Evolutionary conservation across 2,888 invertebrate species (phyloP).

Genomic region (Microdon myrmicae): DNA sequence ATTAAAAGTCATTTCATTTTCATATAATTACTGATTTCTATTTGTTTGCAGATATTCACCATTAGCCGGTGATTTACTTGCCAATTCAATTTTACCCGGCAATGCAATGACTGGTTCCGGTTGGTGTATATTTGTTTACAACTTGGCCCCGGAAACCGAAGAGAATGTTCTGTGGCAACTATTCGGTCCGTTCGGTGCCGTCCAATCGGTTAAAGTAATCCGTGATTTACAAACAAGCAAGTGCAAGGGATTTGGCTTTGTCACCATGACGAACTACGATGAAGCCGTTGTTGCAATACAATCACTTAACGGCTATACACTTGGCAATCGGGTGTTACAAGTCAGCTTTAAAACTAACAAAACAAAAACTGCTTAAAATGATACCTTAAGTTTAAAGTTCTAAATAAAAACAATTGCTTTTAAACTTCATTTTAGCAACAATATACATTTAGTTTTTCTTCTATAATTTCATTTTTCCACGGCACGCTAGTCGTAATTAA

Average conservation of each 20-base stretch:
- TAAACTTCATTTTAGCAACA: slow-evolving; percentile 10
- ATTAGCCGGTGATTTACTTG: slow-evolving; percentile 82
- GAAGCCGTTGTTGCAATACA: slow-evolving; percentile 96
- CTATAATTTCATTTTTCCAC: slow-evolving; percentile 31
- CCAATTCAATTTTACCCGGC: slow-evolving; percentile 82
- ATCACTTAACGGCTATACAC: slow-evolving; percentile 94
- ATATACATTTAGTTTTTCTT: slow-evolving; percentile 16
- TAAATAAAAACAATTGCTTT: slow-evolving; percentile 9
- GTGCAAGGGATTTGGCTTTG: slow-evolving; percentile 98
- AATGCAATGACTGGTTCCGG: slow-evolving; percentile 89
- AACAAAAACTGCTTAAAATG: slow-evolving; percentile 72
- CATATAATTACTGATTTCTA: background rate
- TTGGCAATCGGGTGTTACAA: slow-evolving; percentile 94
- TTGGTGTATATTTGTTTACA: slow-evolving; percentile 88
- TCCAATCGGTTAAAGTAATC: slow-evolving; percentile 96
- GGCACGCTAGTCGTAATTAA: slow-evolving; percentile 24
- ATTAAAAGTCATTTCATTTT: background rate
- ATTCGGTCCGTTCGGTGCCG: slow-evolving; percentile 97
- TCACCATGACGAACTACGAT: slow-evolving; percentile 98
- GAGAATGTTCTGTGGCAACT: slow-evolving; percentile 96
- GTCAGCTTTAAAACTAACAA: slow-evolving; percentile 97
- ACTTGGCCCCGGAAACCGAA: slow-evolving; percentile 94
- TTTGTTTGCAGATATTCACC: slow-evolving; percentile 73
- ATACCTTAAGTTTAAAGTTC: slow-evolving; percentile 16
- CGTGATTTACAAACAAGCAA: slow-evolving; percentile 95